Conservation (phyloP, 2,797 vertebrate genomes). For the Acanthurus tractus region DNA sequence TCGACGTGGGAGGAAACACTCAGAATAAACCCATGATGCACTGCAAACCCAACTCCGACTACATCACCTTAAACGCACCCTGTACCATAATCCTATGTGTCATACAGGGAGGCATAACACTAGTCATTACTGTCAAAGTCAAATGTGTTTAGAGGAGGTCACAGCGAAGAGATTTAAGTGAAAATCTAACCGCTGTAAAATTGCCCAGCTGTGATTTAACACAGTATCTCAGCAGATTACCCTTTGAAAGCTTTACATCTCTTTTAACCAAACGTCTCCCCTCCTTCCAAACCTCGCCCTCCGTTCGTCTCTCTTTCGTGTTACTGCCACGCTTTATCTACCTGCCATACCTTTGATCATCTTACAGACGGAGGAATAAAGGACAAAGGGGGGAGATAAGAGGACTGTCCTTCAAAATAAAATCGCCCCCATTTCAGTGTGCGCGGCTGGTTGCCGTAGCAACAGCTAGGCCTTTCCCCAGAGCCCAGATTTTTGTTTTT, state of each 20-base stretch:
- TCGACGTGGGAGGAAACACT: conserved; percentile 61
- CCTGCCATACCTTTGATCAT: conserved; percentile 76
- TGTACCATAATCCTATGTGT: conserved; percentile 1
- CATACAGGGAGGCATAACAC: neutral
- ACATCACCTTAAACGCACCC: conserved; percentile 43
- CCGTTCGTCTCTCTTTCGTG: conserved; percentile 5
- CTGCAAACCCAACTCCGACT: conserved; percentile 38
- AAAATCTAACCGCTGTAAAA: conserved; percentile 24
- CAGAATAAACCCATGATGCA: conserved; percentile 50
- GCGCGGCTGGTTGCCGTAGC: conserved; percentile 79
- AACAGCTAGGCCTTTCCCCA: conserved; percentile 77
- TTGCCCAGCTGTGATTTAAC: conserved; percentile 47
- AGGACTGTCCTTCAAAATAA: conserved; percentile 67
- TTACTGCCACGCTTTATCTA: conserved; percentile 47
- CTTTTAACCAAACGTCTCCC: conserved; percentile 10
- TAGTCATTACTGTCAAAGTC: conserved; percentile 12
- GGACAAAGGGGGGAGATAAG: conserved; percentile 53
- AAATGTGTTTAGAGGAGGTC: conserved; percentile 32
- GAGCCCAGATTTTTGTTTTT: conserved; percentile 39
- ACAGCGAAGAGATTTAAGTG: conserved; percentile 8
- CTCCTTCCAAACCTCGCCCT: neutral
- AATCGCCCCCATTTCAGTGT: conserved; percentile 38
- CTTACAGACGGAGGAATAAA: conserved; percentile 62
- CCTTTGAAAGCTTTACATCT: conserved; percentile 43
- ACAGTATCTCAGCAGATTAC: conserved; percentile 30